phyloP scores from a whole-genome alignment of 2,797 vertebrate genomes.

The Silurus aristotelis region DNA sequence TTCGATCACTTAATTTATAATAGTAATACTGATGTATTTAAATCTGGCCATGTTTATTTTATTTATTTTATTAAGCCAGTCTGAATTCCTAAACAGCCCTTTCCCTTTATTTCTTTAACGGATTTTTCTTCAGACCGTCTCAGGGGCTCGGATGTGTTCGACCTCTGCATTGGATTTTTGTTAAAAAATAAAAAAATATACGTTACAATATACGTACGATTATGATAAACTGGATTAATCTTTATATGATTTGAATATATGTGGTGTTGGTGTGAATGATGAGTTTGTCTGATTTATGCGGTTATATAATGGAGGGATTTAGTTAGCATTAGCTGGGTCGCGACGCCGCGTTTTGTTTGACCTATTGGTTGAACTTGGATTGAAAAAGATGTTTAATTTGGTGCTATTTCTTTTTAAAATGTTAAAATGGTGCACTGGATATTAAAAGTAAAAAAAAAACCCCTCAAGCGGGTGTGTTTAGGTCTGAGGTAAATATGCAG shows the following conservation, averaged over 20 bases:
- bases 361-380: not conserved
- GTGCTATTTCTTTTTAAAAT: not conserved
- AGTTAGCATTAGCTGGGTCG: slow-evolving; percentile 13
- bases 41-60: not conserved
- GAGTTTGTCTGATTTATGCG: not conserved
- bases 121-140: no score
- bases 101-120: not conserved
- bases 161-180: not conserved
- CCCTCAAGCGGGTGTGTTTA: not conserved
- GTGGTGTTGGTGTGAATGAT: not conserved
- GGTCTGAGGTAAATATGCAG: no score
- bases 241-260: no score
- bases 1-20: no score
- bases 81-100: not conserved
- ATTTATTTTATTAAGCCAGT: not conserved
- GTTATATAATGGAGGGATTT: slow-evolving; percentile 22
- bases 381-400: not conserved
- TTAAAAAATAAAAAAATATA: not conserved
- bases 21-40: not conserved
- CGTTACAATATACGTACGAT: not conserved
- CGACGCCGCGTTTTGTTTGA: not conserved
- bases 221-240: no score
- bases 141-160: not conserved
- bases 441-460: no score
- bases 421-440: not conserved